phyloP scores from a whole-genome alignment of 2,113 vertebrate species.

The Oryzias javanicus region DNA sequence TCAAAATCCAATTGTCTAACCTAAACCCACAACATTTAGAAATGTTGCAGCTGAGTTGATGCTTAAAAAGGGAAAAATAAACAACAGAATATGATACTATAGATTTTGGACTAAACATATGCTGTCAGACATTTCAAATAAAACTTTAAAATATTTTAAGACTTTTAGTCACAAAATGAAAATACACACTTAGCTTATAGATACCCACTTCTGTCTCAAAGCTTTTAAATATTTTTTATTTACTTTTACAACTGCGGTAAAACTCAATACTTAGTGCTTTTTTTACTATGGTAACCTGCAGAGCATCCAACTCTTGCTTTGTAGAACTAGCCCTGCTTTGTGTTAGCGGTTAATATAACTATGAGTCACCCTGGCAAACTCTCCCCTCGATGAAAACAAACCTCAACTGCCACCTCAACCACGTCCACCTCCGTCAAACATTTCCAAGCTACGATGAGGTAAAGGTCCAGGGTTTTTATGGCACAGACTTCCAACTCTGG shows the following conservation, averaged over 20 bases:
- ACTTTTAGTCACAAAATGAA: too few relatives aligned
- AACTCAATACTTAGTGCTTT: constrained; percentile 42
- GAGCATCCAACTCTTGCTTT: constrained; percentile 19
- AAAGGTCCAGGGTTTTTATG: constrained; percentile 21
- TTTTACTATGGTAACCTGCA: constrained; percentile 6
- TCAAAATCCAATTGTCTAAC: too few relatives aligned
- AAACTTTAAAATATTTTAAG: too few relatives aligned
- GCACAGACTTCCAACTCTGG: constrained; percentile 22
- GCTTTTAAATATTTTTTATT: too few relatives aligned
- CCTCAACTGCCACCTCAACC: constrained; percentile 36
- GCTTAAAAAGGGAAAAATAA: too few relatives aligned
- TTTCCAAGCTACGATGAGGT: constrained; percentile 15
- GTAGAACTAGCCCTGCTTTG: constrained; percentile 39
- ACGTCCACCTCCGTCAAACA: constrained; percentile 15
- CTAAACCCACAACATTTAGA: too few relatives aligned
- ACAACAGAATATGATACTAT: too few relatives aligned
- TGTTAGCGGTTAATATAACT: constrained; percentile 49
- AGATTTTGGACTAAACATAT: too few relatives aligned
- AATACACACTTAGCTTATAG: too few relatives aligned
- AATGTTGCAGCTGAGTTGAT: too few relatives aligned
- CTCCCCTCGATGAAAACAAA: constrained; percentile 23
- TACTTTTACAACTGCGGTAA: not conserved
- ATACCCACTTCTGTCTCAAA: too few relatives aligned
- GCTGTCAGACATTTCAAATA: too few relatives aligned
- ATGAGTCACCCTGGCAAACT: constrained; percentile 31